phyloP scores from a whole-genome alignment of 2,113 vertebrate species.

The Zapus hudsonius region DNA sequence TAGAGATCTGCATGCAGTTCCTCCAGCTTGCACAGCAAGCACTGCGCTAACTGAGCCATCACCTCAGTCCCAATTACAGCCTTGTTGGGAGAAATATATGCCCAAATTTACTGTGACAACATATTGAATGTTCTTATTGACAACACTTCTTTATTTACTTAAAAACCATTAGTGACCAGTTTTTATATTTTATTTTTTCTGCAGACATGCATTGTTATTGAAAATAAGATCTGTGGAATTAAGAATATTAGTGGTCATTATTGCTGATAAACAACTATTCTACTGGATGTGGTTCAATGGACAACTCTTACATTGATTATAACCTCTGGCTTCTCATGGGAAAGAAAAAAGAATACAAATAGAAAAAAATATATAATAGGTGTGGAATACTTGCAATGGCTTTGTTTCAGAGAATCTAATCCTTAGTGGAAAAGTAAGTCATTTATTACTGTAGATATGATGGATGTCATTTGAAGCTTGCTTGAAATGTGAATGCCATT shows the following conservation, averaged over 20 bases:
- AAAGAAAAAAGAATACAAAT: neutral
- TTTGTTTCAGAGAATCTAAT: constrained; percentile 10
- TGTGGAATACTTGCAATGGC: neutral
- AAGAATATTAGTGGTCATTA: neutral
- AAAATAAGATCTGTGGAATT: neutral
- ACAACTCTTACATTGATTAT: neutral
- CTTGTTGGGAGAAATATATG: neutral
- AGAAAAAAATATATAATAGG: constrained; percentile 14
- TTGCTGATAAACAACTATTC: neutral
- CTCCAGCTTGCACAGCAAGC: no score
- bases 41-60: no score
- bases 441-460: neutral
- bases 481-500: constrained; percentile 37
- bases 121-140: neutral
- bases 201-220: neutral
- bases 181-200: neutral
- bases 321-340: neutral
- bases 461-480: constrained; percentile 15
- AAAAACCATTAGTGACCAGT: neutral
- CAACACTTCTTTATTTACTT: neutral
- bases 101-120: neutral
- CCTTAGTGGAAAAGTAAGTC: neutral
- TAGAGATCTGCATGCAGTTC: no score
- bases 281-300: neutral
- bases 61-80: no score